Base-by-base conservation (phyloP, 2,797 vertebrate genomes). In the Silurus lanzhouensis region DNA sequence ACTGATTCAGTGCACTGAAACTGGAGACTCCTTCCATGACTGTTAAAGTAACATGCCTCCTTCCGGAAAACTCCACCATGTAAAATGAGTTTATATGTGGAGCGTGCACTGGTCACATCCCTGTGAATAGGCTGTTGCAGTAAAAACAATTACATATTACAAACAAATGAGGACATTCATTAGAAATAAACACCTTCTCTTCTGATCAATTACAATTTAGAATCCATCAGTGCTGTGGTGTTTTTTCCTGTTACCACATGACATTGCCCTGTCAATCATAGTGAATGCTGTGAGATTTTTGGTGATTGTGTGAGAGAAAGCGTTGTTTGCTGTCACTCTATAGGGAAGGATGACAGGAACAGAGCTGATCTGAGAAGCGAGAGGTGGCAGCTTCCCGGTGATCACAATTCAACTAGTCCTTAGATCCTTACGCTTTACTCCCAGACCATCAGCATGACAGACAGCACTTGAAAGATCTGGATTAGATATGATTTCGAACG, bases 381-480 rank as follows among this genome's bases (percentile, higher is more conserved):
- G 61, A 83, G 5, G 3, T 17, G 20, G 48, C 77, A 75, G 63
- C 75, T 85, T 80, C 75, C 25, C 67, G 6, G 14, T 44, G n/a
- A 68, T 80, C 81, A 74, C 19, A 63, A 67, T 31, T 70, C 19
- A 22, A 55, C 77, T 64, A 44, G 75, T 71, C 17, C 25, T 83
- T 17, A 63, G 71, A 86, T 68, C 13, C 20, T 76, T 46, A n/a
- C 8, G 44, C n/a, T 61, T 31, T 55, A 4, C 74, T 78, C 52
- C 2, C 17, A 1, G 61, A n/a, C 57, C 76, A 48, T 64, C 20
- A 66, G 48, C 0, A 7, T 22, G 55, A 52, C n/a, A 27, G 22
- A 46, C n/a, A 64, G 19, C 25, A 80, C 66, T 19, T 19, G 48
- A 84, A 55, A 15, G 22, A 1, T 55, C 17, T 20, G 60, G 19